A percentile compares a stretch with the other conserved stretches of the same genome.
phyloP scores from a whole-genome alignment of 2,888 invertebrate species.

The Pachydiplax longipennis region DNA sequence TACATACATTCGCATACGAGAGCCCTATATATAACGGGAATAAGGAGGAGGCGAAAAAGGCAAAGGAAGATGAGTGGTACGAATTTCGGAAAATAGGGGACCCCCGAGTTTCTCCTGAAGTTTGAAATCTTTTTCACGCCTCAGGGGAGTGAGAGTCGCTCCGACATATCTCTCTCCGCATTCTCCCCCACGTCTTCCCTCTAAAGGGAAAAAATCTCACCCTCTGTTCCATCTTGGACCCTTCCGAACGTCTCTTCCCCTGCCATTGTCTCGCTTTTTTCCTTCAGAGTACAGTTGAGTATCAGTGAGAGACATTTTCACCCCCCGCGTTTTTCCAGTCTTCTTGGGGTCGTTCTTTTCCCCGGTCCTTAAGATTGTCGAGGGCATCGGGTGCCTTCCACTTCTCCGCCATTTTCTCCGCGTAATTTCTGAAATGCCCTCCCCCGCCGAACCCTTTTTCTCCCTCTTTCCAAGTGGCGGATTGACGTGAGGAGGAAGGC shows the following conservation, averaged over 20 bases:
- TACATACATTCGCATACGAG: background rate
- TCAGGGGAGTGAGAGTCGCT: constrained; percentile 5
- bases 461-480: background rate
- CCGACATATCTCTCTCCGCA: background rate
- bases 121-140: constrained; percentile 45
- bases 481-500: background rate
- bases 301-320: constrained; percentile 17
- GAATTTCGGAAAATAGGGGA: background rate
- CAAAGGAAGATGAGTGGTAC: background rate
- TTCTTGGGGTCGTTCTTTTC: background rate
- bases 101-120: constrained; percentile 20
- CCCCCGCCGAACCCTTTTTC: background rate
- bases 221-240: background rate
- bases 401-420: background rate
- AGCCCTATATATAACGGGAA: background rate
- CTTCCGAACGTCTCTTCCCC: background rate
- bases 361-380: background rate
- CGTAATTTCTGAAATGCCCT: background rate
- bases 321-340: background rate
- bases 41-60: background rate
- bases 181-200: background rate
- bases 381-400: constrained; percentile 11
- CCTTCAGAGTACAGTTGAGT: background rate
- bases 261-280: background rate
- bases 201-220: background rate